phyloP scores from a whole-genome alignment of 1,140 invertebrate genomes.

The Atopsyche davidsoni region DNA sequence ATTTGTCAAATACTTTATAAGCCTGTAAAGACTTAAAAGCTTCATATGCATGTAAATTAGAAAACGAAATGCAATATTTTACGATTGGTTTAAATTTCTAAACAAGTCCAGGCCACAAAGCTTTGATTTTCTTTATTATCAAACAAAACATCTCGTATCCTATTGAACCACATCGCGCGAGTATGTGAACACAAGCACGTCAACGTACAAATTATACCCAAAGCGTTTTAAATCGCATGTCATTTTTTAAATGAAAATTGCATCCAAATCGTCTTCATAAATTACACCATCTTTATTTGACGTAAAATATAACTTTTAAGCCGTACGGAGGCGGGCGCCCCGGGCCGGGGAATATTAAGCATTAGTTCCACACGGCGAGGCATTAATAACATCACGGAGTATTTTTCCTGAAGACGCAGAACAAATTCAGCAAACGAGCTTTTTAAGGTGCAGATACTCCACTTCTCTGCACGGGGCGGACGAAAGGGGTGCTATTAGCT shows the following conservation, averaged over 20 bases:
- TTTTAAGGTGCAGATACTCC: slow-evolving; percentile 22
- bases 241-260: slow-evolving; percentile 13
- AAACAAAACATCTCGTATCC: no score
- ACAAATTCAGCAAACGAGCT: slow-evolving; percentile 22
- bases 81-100: not conserved
- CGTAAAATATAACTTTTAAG: slow-evolving; percentile 14
- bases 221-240: no score
- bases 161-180: no score
- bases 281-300: slow-evolving; percentile 21
- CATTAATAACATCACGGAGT: slow-evolving; percentile 28
- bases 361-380: slow-evolving; percentile 29
- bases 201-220: no score
- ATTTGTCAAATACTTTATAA: no score
- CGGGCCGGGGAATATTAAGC: slow-evolving; percentile 26
- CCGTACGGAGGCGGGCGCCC: not conserved
- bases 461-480: not conserved
- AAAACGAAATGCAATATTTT: not conserved
- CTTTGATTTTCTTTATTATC: no score
- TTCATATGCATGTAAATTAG: not conserved
- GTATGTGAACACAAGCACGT: slow-evolving; percentile 10
- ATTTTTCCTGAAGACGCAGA: slow-evolving; percentile 18
- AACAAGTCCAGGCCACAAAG: no score
- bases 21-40: no score
- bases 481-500: not conserved
- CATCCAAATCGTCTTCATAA: slow-evolving; percentile 12